These are phyloP conservation scores for Sminthopsis crassicaudata DNA, from an alignment of 2,113 vertebrate genomes.

Conservation along the genomic window DNA sequence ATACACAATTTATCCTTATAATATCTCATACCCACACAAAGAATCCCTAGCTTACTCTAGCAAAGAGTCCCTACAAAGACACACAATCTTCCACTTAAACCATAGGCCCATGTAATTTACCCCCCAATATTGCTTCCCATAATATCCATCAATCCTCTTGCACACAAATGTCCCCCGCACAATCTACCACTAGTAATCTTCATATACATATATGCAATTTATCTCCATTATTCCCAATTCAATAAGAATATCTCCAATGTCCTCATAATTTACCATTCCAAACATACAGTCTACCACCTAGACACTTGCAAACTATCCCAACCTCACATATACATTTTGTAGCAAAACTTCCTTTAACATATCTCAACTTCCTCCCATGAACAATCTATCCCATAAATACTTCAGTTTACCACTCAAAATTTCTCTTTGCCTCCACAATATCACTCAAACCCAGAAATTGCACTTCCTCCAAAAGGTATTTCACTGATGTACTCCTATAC, in stretches of 20 bases:
- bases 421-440: not conserved
- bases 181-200: not conserved
- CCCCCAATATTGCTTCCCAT: not conserved
- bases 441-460: not conserved
- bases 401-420: not conserved
- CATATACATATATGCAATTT: not conserved
- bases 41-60: not conserved
- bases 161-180: not conserved
- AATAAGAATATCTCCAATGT: not conserved
- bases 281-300: not conserved
- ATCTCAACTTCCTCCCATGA: not conserved
- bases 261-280: not conserved
- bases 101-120: not conserved
- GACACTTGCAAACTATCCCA: not conserved
- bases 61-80: not conserved
- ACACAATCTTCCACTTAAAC: not conserved
- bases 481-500: not conserved
- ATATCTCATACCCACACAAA: not conserved
- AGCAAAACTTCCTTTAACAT: not conserved
- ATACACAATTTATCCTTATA: not conserved
- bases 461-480: not conserved
- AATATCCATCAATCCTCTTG: not conserved
- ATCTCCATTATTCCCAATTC: not conserved
- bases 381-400: not conserved
- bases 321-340: conserved; percentile 42